Evolutionary conservation across 2,888 invertebrate genomes (phyloP), one percentile per base, ranked within the genome.

Genomic region (Lycophotia porphyrea): DNA sequence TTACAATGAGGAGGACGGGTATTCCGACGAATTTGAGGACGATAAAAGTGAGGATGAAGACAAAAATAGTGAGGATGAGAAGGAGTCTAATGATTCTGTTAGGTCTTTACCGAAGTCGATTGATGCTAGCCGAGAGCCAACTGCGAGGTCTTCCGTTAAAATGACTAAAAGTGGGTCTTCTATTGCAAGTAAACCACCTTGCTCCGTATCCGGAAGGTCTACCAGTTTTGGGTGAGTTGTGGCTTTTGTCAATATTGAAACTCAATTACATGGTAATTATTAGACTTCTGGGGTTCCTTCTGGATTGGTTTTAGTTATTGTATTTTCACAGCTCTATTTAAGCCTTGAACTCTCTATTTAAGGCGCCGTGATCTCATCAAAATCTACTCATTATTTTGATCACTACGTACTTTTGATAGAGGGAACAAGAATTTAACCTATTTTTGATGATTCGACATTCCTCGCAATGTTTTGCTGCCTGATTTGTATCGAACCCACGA

Each of bases 11-110:
- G 95, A 94, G 31, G 94, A 93, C 61, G 93, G 92, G 21, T 96
- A 96, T 85, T 94, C 96, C 1, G 96, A 96, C 81, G 96, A 96
- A 76, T 96, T 96, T 88, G 96, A 96, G 79, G 96, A 96, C 2
- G 95, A 95, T 60, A 92, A 92, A 44, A 95, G 93, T 81, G 96
- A 94, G 24, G 91, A 88, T 39, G 63, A 63, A 39, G 39, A 63
- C 8, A 92, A 92, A 21, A 94, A 93, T 81, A 74, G 73, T 76
- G 73, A 72, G 1, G 96, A 34, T 60, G 60, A 94, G 8, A 91
- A 88, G n/a, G 66, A 31, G n/a, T 90, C 92, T 27, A 39, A 74
- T 74, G 63, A 68, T 21, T 82, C 63, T 68, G 75, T 91, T 3
- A 90, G 90, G 58, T 85, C 86, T 34, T 87, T 92, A 58, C 81